Evolutionary conservation across 2,888 invertebrate species (phyloP).

Genomic region (Drosophila borborema): DNA sequence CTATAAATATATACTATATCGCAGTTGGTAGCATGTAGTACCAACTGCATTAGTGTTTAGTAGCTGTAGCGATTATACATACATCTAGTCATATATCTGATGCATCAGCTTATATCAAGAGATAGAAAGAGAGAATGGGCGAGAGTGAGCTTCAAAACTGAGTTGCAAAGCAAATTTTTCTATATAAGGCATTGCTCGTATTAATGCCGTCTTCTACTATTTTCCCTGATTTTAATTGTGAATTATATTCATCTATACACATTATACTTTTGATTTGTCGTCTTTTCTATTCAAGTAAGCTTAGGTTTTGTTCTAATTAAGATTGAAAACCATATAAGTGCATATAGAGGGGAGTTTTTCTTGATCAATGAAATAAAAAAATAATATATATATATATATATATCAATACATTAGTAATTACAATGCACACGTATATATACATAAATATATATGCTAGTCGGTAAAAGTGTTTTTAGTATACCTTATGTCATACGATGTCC

Average conservation of each 20-base stretch:
- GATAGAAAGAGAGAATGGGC: neutral
- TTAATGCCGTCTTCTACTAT: conserved; percentile 11
- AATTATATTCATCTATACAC: conserved; percentile 20
- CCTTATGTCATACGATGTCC: conserved; percentile 29
- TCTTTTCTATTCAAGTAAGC: conserved; percentile 25
- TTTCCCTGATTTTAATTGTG: conserved; percentile 24
- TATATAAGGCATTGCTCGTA: conserved; percentile 41
- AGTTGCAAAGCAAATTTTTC: conserved; percentile 75
- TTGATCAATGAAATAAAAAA: conserved; percentile 27
- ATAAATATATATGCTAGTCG: conserved; percentile 67
- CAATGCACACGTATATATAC: conserved; percentile 49
- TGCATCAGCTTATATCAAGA: conserved; percentile 58
- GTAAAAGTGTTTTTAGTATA: conserved; percentile 70
- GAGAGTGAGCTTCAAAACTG: conserved; percentile 52
- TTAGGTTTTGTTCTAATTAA: conserved; percentile 37
- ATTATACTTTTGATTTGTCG: neutral
- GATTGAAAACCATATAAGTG: conserved; percentile 52
- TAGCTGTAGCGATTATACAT: conserved; percentile 65
- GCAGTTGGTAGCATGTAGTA: conserved; percentile 28
- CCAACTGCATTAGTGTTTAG: conserved; percentile 40
- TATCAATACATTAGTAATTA: conserved; percentile 73
- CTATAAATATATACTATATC: conserved; percentile 49
- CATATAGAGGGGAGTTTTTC: conserved; percentile 15
- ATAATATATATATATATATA: conserved; percentile 27
- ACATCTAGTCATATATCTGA: conserved; percentile 76